Percentiles rank a stretch among this genome's conserved stretches.
These are phyloP conservation scores for Etheostoma perlongum DNA, from an alignment of 2,797 vertebrate genomes.

Conservation along the genomic window DNA sequence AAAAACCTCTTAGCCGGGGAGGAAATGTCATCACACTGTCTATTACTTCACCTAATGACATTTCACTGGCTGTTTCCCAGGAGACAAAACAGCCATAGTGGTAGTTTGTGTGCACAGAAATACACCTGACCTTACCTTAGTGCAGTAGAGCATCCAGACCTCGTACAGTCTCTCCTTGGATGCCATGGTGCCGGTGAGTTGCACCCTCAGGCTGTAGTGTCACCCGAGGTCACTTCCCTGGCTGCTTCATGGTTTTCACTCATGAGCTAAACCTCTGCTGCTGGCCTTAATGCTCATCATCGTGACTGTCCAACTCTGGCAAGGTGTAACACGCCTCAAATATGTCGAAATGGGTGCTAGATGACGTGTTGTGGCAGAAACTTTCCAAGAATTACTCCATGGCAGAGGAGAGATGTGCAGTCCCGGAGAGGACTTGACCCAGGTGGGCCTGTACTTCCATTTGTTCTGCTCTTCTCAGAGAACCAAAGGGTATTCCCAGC, in stretches of 20 bases:
- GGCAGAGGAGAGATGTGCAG: conserved; percentile 30
- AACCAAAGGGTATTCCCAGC: conserved; percentile 20
- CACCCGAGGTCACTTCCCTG: conserved; percentile 71
- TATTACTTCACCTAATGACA: conserved; percentile 36
- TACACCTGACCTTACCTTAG: conserved; percentile 92
- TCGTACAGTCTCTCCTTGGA: conserved; percentile 97
- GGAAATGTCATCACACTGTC: conserved; percentile 37
- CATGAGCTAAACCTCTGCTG: conserved; percentile 49
- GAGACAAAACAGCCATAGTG: background rate
- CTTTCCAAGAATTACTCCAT: conserved; percentile 66
- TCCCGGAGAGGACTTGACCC: conserved; percentile 28
- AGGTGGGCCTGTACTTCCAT: conserved; percentile 51
- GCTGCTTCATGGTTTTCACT: conserved; percentile 72
- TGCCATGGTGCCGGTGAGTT: conserved; percentile 87
- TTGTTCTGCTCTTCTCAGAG: conserved; percentile 18
- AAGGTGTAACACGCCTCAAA: conserved; percentile 25
- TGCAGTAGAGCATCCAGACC: conserved; percentile 99
- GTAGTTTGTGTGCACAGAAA: background rate
- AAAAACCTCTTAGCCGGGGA: conserved; percentile 7
- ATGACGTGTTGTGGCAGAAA: conserved; percentile 21
- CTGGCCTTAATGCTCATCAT: conserved; percentile 26
- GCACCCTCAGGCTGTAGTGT: conserved; percentile 56
- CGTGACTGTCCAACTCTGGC: conserved; percentile 28
- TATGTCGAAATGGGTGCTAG: background rate
- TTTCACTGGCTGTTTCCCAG: conserved; percentile 5